Percentiles rank a stretch among this genome's conserved stretches.
Evolutionary conservation across 2,888 invertebrate genomes (phyloP).

Genomic region (Plebejus melissa): DNA sequence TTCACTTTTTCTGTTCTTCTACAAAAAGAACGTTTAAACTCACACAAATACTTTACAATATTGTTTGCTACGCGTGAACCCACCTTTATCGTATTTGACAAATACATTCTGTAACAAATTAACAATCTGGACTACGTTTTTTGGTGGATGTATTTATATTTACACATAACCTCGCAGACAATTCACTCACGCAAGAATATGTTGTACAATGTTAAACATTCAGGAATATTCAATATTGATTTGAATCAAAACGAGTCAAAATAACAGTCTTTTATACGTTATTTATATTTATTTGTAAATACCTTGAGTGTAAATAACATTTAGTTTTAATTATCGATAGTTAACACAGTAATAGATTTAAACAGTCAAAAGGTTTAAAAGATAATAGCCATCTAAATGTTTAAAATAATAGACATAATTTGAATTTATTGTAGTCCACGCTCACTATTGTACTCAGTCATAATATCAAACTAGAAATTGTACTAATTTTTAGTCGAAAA

Average conservation of each 20-base stretch:
- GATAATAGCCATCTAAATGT: slow-evolving; percentile 22
- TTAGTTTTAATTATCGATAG: slow-evolving; percentile 24
- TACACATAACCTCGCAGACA: slow-evolving; percentile 5
- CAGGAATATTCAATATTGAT: background rate
- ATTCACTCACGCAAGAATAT: slow-evolving; percentile 22
- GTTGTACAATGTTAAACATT: background rate
- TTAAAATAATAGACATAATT: slow-evolving; percentile 21
- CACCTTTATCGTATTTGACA: background rate
- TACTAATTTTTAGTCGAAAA: slow-evolving; percentile 20
- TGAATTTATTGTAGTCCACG: background rate
- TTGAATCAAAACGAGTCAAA: slow-evolving; percentile 22
- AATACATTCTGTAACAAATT: background rate
- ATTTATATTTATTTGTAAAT: slow-evolving; percentile 30
- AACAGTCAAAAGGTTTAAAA: slow-evolving; percentile 23
- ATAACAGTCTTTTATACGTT: slow-evolving; percentile 26
- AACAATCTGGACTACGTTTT: background rate
- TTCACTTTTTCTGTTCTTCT: background rate
- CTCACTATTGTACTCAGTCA: slow-evolving; percentile 17
- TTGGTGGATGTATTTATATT: background rate
- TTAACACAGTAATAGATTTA: slow-evolving; percentile 23
- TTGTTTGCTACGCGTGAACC: background rate
- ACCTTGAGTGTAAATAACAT: slow-evolving; percentile 28
- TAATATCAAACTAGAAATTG: slow-evolving; percentile 21
- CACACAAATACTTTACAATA: background rate
- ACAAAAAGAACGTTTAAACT: background rate